Evolutionary conservation across 2,888 invertebrate genomes (phyloP).

Genomic region (Folsomia candida): DNA sequence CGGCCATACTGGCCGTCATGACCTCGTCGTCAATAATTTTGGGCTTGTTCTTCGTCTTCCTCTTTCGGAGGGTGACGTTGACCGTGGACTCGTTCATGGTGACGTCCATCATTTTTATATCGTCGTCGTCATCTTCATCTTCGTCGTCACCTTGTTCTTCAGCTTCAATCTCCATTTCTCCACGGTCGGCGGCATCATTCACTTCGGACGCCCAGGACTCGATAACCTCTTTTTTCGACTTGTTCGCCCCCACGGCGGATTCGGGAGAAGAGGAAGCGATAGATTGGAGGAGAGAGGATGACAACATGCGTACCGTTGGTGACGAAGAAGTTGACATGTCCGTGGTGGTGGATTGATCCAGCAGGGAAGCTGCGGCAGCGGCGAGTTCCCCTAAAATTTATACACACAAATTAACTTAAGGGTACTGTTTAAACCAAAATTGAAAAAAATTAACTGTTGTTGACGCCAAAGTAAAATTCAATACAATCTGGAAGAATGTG

Average conservation of each 20-base stretch:
- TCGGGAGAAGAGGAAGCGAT: too few relatives aligned
- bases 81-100: not conserved
- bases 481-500: too few relatives aligned
- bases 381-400: slow-evolving; percentile 18
- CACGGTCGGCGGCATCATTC: slow-evolving; percentile 30
- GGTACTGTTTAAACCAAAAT: not conserved
- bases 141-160: slow-evolving; percentile 18
- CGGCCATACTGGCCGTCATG: not conserved
- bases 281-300: slow-evolving; percentile 35
- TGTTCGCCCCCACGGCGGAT: slow-evolving; percentile 25
- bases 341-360: not conserved
- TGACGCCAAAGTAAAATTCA: too few relatives aligned
- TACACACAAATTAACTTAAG: too few relatives aligned
- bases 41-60: slow-evolving; percentile 1
- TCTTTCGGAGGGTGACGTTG: not conserved
- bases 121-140: slow-evolving; percentile 18
- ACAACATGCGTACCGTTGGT: slow-evolving; percentile 28
- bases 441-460: not conserved
- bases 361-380: slow-evolving; percentile 6
- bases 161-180: slow-evolving; percentile 34
- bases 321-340: not conserved
- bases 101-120: not conserved
- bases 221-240: slow-evolving; percentile 35
- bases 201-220: slow-evolving; percentile 43
- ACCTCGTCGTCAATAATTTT: slow-evolving; percentile 2